A percentile compares a stretch with the other conserved stretches of the same genome.
Conservation (phyloP, 2,888 invertebrate species). For the Drosophila robusta region DNA sequence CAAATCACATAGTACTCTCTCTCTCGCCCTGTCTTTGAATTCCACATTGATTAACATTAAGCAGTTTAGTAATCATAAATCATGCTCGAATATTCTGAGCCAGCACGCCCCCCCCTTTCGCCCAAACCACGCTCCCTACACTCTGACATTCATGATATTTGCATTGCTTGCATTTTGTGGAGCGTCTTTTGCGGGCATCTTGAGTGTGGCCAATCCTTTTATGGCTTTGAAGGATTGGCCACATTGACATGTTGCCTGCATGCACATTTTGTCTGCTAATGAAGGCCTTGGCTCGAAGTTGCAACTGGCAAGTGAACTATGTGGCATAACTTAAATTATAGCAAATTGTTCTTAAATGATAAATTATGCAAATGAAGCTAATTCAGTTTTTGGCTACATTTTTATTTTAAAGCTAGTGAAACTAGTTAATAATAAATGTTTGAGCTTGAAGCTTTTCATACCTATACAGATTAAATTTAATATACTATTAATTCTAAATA, state of each 20-base stretch:
- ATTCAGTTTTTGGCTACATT: not conserved
- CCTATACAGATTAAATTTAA: no score
- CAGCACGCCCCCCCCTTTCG: not conserved
- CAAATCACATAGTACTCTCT: conserved; percentile 3
- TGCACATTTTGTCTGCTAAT: conserved; percentile 30
- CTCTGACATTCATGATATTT: conserved; percentile 29
- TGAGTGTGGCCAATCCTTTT: not conserved
- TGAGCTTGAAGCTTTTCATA: no score
- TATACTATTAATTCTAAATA: no score
- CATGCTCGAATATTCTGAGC: conserved; percentile 37
- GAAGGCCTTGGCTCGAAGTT: conserved; percentile 5
- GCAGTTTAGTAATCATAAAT: conserved; percentile 70
- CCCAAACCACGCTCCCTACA: no score
- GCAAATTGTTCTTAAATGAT: not conserved
- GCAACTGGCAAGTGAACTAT: not conserved
- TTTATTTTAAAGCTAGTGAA: not conserved
- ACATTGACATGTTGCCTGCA: conserved; percentile 27
- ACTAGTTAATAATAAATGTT: no score
- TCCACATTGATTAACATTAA: conserved; percentile 66
- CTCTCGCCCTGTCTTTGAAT: not conserved
- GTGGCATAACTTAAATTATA: not conserved
- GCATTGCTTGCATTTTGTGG: conserved; percentile 33
- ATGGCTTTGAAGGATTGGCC: conserved; percentile 10
- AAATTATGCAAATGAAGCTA: conserved; percentile 10
- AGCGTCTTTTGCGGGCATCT: conserved; percentile 8